Percentiles rank a stretch among this genome's conserved stretches.
phyloP scores from a whole-genome alignment of 2,113 vertebrate species.

The Oreotrochilus melanogaster region DNA sequence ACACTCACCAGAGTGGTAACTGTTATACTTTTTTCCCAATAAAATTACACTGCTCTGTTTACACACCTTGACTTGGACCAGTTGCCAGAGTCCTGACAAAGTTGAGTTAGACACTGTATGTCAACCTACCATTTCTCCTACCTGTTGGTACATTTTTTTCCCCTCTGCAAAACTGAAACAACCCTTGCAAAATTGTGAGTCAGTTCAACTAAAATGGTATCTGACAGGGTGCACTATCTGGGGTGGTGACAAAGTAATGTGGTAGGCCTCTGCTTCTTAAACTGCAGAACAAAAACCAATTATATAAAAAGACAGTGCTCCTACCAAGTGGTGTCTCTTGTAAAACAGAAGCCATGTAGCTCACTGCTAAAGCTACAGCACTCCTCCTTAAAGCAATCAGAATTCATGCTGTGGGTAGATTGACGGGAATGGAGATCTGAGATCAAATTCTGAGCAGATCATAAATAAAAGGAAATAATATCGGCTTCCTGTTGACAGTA shows the following conservation, averaged over 20 bases:
- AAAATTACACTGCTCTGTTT: neutral
- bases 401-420: neutral
- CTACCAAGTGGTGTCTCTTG: neutral
- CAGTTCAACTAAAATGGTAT: accelerated
- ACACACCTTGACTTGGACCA: neutral
- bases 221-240: neutral
- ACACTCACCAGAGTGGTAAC: neutral
- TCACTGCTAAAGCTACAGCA: neutral
- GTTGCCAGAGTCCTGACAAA: neutral
- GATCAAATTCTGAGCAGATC: neutral
- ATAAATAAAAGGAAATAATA: neutral
- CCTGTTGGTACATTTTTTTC: neutral
- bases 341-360: neutral
- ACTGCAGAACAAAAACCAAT: accelerated
- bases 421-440: neutral
- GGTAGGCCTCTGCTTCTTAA: neutral
- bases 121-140: neutral
- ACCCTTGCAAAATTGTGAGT: neutral
- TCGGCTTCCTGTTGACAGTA: neutral
- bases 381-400: neutral
- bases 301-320: neutral
- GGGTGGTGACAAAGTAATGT: accelerated
- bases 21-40: neutral
- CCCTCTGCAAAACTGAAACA: neutral
- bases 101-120: neutral